phyloP scores from a whole-genome alignment of 1,140 invertebrate genomes.

The Pseudomyrmex concolor region DNA sequence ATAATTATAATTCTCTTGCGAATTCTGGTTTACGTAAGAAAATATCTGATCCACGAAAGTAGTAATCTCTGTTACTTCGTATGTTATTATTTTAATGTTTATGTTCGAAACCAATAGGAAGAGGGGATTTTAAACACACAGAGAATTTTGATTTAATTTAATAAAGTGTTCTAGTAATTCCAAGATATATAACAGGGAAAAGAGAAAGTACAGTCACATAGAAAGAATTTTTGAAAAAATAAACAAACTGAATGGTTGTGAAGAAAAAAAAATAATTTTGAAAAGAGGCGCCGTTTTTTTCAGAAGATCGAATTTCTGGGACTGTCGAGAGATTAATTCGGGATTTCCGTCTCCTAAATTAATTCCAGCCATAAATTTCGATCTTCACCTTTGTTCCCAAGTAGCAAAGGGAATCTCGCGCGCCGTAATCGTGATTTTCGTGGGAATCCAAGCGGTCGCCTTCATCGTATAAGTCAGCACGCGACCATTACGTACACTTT shows the following conservation, averaged over 20 bases:
- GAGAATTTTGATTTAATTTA: too few species aligned
- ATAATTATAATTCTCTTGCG: background rate
- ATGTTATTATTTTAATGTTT: background rate
- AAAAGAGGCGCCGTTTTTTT: background rate
- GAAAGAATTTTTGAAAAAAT: too few species aligned
- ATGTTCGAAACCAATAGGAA: too few species aligned
- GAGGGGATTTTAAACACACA: too few species aligned
- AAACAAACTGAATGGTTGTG: conserved; percentile 10
- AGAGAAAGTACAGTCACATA: too few species aligned
- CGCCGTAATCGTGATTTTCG: conserved; percentile 60
- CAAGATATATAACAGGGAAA: too few species aligned
- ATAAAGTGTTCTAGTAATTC: too few species aligned
- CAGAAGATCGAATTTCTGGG: background rate
- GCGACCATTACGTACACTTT: conserved; percentile 64
- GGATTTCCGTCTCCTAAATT: conserved; percentile 40
- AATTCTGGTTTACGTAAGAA: too few species aligned
- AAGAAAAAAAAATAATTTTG: background rate
- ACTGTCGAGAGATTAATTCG: conserved; percentile 20
- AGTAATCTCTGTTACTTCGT: too few species aligned
- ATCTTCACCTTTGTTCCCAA: conserved; percentile 56
- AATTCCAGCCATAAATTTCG: conserved; percentile 61
- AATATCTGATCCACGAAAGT: too few species aligned
- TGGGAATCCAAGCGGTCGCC: conserved; percentile 57
- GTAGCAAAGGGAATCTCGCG: conserved; percentile 21
- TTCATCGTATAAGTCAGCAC: conserved; percentile 65